Evolutionary conservation across 1,140 invertebrate genomes (phyloP).

Genomic region (Asobara japonica): DNA sequence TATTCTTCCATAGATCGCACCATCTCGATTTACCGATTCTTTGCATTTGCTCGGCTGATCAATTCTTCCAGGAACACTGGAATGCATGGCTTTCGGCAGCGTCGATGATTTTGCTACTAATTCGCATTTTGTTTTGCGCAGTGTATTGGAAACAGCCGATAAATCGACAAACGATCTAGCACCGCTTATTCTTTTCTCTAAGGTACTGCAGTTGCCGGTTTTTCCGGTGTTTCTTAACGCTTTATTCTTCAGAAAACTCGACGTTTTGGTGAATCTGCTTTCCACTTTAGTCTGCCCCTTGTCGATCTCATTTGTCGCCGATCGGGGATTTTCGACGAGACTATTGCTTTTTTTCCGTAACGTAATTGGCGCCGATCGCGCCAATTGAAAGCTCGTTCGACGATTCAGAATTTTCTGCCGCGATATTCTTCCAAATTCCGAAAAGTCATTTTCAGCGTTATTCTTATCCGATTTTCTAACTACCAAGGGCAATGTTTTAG

Average conservation of each 20-base stretch:
- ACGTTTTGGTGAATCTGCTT: slow-evolving; percentile 22
- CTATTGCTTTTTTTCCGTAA: slow-evolving; percentile 35
- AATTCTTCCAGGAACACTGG: slow-evolving; percentile 29
- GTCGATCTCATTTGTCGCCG: slow-evolving; percentile 24
- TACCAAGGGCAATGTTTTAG: slow-evolving; percentile 53
- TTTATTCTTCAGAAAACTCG: slow-evolving; percentile 42
- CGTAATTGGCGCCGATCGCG: slow-evolving; percentile 10
- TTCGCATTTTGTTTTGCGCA: slow-evolving; percentile 39
- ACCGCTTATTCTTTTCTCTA: slow-evolving; percentile 38
- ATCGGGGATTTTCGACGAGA: slow-evolving; percentile 16
- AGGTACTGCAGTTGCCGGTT: slow-evolving; percentile 32
- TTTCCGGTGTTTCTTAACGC: slow-evolving; percentile 16
- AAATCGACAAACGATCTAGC: slow-evolving; percentile 52
- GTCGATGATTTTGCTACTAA: slow-evolving; percentile 55
- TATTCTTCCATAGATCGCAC: slow-evolving; percentile 60
- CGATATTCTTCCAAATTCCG: slow-evolving; percentile 45
- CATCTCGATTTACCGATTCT: slow-evolving; percentile 48
- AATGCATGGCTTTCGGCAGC: slow-evolving; percentile 53
- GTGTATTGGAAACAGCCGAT: slow-evolving; percentile 36
- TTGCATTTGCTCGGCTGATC: slow-evolving; percentile 34
- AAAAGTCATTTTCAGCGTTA: slow-evolving; percentile 19
- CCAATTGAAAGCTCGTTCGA: slow-evolving; percentile 46
- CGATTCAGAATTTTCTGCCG: slow-evolving; percentile 59
- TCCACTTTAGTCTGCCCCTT: slow-evolving; percentile 31
- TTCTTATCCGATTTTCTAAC: slow-evolving; percentile 36